A percentile compares a stretch with the other conserved stretches of the same genome.
Conservation (phyloP, 1,140 invertebrate genomes). For the Pantala flavescens region DNA sequence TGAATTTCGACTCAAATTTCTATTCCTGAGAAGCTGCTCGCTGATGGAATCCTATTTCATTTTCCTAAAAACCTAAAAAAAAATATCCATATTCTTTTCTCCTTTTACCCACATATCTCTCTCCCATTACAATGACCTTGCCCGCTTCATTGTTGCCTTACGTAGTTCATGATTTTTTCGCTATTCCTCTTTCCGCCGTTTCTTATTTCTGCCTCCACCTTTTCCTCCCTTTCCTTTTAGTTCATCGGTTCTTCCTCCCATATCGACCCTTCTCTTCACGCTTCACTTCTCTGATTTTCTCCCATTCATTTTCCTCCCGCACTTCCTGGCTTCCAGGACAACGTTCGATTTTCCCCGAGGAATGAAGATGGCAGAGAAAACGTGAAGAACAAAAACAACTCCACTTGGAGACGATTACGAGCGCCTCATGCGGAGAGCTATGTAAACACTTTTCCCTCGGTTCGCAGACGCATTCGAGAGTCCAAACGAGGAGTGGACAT, state of each 20-base stretch:
- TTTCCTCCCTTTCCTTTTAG: no score
- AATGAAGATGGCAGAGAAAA: background rate
- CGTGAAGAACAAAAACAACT: background rate
- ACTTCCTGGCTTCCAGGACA: no score
- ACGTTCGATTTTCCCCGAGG: background rate
- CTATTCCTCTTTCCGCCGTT: no score
- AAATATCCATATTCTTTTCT: background rate
- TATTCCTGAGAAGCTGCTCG: background rate
- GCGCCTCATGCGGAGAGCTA: background rate
- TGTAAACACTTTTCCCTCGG: background rate
- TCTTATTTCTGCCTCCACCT: no score
- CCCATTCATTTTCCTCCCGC: no score
- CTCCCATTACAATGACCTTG: background rate
- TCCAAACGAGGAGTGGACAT: background rate
- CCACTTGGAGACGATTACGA: background rate
- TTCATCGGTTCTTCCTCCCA: no score
- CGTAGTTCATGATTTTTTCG: no score
- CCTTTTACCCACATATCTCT: background rate
- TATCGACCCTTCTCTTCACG: no score
- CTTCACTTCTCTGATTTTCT: no score
- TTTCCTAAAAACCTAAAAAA: background rate
- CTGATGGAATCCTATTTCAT: slow-evolving; percentile 6
- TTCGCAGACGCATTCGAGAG: background rate
- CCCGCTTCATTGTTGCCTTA: background rate
- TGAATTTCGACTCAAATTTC: background rate